Evolutionary conservation across 2,888 invertebrate genomes (phyloP).

Genomic region (Epirrhoe tristata): DNA sequence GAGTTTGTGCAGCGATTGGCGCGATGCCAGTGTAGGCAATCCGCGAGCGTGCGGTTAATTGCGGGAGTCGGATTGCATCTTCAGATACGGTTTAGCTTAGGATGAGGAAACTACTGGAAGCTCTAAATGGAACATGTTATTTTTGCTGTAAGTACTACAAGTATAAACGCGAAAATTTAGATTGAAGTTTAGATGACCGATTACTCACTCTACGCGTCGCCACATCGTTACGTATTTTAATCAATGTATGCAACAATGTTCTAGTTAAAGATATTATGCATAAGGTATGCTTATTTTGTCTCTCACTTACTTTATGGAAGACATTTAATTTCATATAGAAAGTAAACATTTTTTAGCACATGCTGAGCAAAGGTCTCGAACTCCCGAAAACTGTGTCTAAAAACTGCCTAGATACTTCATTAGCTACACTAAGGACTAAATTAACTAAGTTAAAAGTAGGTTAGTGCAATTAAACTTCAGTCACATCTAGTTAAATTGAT

Average conservation of each 20-base stretch:
- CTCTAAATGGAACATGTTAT: background rate
- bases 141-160: background rate
- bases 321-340: too few relatives aligned
- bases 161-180: too few relatives aligned
- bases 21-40: constrained; percentile 12
- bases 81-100: background rate
- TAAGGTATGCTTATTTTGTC: too few relatives aligned
- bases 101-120: constrained; percentile 3
- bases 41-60: constrained; percentile 17
- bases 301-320: too few relatives aligned
- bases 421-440: background rate
- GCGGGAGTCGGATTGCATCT: constrained; percentile 19
- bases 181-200: too few relatives aligned
- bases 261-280: too few relatives aligned
- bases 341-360: too few relatives aligned
- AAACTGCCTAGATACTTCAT: background rate
- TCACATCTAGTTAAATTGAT: background rate
- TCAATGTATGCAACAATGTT: too few relatives aligned
- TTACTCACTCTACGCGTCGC: too few relatives aligned
- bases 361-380: too few relatives aligned
- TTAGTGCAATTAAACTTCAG: constrained; percentile 1
- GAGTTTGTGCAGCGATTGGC: constrained; percentile 7
- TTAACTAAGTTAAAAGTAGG: background rate
- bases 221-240: too few relatives aligned
- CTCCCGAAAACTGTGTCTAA: too few relatives aligned